Evolutionary conservation across 2,888 invertebrate genomes (phyloP).

Genomic region (Rutpela maculata): DNA sequence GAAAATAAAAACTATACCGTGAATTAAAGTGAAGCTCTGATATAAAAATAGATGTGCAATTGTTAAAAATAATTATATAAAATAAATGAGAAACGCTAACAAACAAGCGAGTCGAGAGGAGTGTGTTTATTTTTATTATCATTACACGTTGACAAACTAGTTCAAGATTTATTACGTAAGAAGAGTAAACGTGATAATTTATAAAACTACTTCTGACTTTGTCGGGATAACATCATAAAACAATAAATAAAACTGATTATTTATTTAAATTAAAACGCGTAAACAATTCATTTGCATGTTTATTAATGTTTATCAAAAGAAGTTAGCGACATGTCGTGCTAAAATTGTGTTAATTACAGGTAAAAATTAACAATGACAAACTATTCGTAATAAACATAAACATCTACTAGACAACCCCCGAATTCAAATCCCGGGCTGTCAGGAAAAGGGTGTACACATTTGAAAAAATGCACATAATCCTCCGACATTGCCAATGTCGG

Average conservation of each 20-base stretch:
- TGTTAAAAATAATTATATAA: conserved; percentile 24
- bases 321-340: background rate
- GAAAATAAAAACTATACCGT: conserved; percentile 14
- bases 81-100: conserved; percentile 7
- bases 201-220: conserved; percentile 21
- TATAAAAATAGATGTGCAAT: background rate
- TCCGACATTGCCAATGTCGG: too few relatives aligned
- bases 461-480: too few relatives aligned
- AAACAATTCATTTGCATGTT: conserved; percentile 6
- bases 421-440: too few relatives aligned
- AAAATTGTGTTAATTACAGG: background rate
- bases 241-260: conserved; percentile 12
- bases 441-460: too few relatives aligned
- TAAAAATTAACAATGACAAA: too few relatives aligned
- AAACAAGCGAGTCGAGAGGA: conserved; percentile 3
- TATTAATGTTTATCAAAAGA: conserved; percentile 1
- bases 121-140: conserved; percentile 23
- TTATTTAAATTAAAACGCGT: background rate
- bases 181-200: conserved; percentile 30
- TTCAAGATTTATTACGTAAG: conserved; percentile 36
- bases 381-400: too few relatives aligned
- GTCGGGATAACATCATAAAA: conserved; percentile 21
- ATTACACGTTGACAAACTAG: conserved; percentile 21
- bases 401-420: too few relatives aligned
- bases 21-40: background rate